Base-by-base conservation (phyloP, 2,113 vertebrate genomes). In the Salvelinus alpinus region DNA sequence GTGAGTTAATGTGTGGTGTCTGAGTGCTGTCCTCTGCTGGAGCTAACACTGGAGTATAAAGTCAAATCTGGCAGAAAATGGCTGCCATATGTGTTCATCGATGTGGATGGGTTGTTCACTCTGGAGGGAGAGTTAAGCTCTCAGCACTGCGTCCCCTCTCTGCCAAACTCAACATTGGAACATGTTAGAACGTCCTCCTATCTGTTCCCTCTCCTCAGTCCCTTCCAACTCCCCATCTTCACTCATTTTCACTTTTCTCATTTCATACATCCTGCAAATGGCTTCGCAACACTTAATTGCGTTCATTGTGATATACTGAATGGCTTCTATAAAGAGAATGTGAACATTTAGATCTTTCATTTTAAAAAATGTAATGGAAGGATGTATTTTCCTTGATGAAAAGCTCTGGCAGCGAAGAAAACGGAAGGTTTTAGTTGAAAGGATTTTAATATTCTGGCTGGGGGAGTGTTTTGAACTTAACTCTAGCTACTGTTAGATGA, bases 41-140 rank as follows among this genome's bases (percentile, higher is more conserved):
- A 68, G 77, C 66, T 74, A 34, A 31, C 73, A 22, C 47, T 20
- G 38, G 38, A 44, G 38, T 44, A 44, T 44, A 64, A 71, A 84
- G 59, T 64, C 51, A 84, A 81, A 81, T 71, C 77, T 90, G 90
- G 87, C 88, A 89, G 78, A 73, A 80, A 81, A 74, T 25, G 75
- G 72, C 74, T 69, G 76, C 84, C 89, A 91, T 90, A 89, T 90
- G 89, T 79, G 72, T 57, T 82, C 87, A 84, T 77, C 8, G 38
- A 44, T 78, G 27, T 82, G 84, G 70, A 71, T 66, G 68, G 70
- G 72, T 73, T 85, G 80, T 86, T 87, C 75, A 79, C 80, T 91
- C 81, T 87, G 85, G 79, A 84, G 78, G 88, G 80, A 84, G 84
- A 89, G 86, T 88, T 84, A 89, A 79, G 79, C 80, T 83, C 79